A percentile compares a stretch with the other conserved stretches of the same genome.
Evolutionary conservation across 1,140 invertebrate genomes (phyloP).

Genomic region (Elymnias hypermnestra): DNA sequence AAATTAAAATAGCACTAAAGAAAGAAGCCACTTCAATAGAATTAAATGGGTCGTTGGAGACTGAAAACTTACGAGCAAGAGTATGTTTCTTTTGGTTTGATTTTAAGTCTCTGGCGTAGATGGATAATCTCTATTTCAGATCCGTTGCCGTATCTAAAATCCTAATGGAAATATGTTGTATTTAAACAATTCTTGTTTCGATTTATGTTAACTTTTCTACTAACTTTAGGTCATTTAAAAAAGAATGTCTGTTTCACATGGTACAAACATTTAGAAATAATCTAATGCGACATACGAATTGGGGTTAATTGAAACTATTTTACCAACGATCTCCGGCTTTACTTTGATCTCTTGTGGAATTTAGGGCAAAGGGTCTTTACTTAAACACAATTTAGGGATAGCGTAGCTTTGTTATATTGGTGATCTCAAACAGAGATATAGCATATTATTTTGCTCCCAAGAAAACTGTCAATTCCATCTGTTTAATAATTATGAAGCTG

Average conservation of each 20-base stretch:
- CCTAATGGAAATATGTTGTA: too few species aligned
- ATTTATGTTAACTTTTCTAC: too few species aligned
- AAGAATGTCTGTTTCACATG: too few species aligned
- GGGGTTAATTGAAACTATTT: slow-evolving; percentile 14
- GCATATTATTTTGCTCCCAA: too few species aligned
- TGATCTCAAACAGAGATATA: background rate
- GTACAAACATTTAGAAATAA: slow-evolving; percentile 1
- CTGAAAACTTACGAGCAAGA: background rate
- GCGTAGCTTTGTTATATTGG: background rate
- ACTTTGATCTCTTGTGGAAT: slow-evolving; percentile 4
- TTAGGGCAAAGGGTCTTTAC: slow-evolving; percentile 1
- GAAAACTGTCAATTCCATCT: too few species aligned
- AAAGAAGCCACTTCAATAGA: slow-evolving; percentile 17
- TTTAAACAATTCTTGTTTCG: too few species aligned
- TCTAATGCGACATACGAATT: slow-evolving; percentile 1
- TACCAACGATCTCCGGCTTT: slow-evolving; percentile 3
- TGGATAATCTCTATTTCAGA: too few species aligned
- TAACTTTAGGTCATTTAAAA: too few species aligned
- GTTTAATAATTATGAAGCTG: too few species aligned
- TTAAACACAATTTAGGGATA: background rate
- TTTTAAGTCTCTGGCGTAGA: too few species aligned
- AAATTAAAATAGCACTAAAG: slow-evolving; percentile 23
- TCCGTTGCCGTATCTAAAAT: too few species aligned
- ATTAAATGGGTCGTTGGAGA: slow-evolving; percentile 19
- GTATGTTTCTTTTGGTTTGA: slow-evolving; percentile 4